Base-by-base conservation (phyloP, 1,140 invertebrate species). In the Drosophila melanica region DNA sequence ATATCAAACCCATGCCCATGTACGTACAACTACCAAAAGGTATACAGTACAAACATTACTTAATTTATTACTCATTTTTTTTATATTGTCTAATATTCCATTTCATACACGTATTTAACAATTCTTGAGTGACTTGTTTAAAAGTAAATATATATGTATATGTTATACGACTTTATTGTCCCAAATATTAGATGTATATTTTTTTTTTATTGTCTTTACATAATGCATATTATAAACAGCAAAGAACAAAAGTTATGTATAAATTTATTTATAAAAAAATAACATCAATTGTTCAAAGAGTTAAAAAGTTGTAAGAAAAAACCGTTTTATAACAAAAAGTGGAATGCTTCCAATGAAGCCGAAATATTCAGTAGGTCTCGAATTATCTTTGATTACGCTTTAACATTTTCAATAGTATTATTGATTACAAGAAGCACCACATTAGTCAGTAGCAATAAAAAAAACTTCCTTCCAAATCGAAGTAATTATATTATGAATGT, bases 391-490 rank as follows among this genome's bases (percentile, higher is more conserved):
- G 59, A 81, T 72, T 45, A 57, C 63, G 77, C 58, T 44, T 51
- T 74, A 54, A 47, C 35, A 69, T 69, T 68, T 18, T 45, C 53
- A 72, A 47, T 77, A 68, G 68, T 74, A 70, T 82, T 73, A 51
- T 82, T 82, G 70, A 51, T 78, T 82, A 75, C 75, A 82, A 79
- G 82, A 89, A 87, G 82, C 82, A 87, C 82, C 82, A 89, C 82
- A 87, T 84, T 87, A 89, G 82, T 84, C 73, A 89, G 65, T 89
- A 87, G 84, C 79, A 84, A 79, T 87, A 79, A 87, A 87, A 58
- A 44, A 82, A 84, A 87, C 72, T 68, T 89, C 68, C 48, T 80
- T 79, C 27, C 48, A 62, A 60, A 35, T 33, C 30, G 14, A 47
- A 41, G 30, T 74, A 54, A 37, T 16, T 51, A 44, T 35, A 64